Base-by-base conservation (phyloP, 1,140 invertebrate genomes). In the Aphidius ervi region DNA sequence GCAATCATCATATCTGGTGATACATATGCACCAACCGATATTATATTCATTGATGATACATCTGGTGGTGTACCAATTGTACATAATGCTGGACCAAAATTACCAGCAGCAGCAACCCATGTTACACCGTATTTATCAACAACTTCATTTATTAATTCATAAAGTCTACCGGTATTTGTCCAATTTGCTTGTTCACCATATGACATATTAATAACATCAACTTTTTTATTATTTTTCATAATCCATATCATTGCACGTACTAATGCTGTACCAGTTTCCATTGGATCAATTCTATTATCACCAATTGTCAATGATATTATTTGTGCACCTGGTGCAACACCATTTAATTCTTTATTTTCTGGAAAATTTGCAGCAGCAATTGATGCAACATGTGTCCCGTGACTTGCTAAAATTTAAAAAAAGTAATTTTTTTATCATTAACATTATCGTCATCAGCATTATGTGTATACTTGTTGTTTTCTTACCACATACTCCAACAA, bases 1-100 rank as follows among this genome's bases (percentile, higher is more conserved):
- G 95, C 93, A 56, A 87, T 81, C 93, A 97, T 97, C 96, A 99
- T 99, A 64, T 97, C 93, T 6, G 95, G 92, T 0, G 95, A 97
- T 47, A 98, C 94, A 78, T 96, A 98, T 47, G 97, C 96, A 48
- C 95, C 96, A 46, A 99, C 93, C 46, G 93, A 92, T 66, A 97
- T 94, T 49, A 95, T 84, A 57, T 87, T 88, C 56, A 87, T 87
- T 52, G 90, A 87, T 61, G 82, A 84, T 52, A 95, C 92, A 74
- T 94, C 92, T 4, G 96, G 95, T 9, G 96, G 96, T 5, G 94
- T 90, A 9, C 94, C 94, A 60, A 97, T 88, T 3, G 97, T 98
- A 67, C 88, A 89, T 4, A 98, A 82, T 49, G 93, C 94, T 8
- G 95, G 95, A 1, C 97, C 97, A 80, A 92, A 88, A 81, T 99